Evolutionary conservation across 2,888 invertebrate species (phyloP).

Genomic region (Amphipyra berbera): DNA sequence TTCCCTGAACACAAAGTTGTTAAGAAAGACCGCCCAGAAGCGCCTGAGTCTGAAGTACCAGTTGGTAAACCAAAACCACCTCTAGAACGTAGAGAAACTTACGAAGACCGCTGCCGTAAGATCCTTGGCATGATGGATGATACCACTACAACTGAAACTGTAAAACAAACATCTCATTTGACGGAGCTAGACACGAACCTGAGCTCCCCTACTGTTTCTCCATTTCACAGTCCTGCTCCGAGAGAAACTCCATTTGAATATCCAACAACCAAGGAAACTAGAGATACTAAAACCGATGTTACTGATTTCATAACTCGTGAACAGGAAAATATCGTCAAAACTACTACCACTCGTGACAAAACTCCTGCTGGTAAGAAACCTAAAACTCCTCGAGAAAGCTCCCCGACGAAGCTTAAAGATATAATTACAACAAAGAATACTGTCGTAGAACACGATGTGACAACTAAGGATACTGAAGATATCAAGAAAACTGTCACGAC

Average conservation of each 20-base stretch:
- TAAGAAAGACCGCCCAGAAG: slow-evolving; percentile 72
- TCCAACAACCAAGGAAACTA: slow-evolving; percentile 49
- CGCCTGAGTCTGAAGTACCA: slow-evolving; percentile 62
- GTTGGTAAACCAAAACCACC: slow-evolving; percentile 88
- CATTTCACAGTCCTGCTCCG: slow-evolving; percentile 72
- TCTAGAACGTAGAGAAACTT: slow-evolving; percentile 92
- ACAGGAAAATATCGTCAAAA: slow-evolving; percentile 63
- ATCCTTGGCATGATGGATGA: slow-evolving; percentile 91
- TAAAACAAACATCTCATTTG: slow-evolving; percentile 40
- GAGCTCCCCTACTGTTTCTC: slow-evolving; percentile 75
- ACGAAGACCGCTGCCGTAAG: slow-evolving; percentile 92
- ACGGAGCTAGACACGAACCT: slow-evolving; percentile 62
- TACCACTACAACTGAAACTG: slow-evolving; percentile 63
- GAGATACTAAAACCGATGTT: slow-evolving; percentile 55
- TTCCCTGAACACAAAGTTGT: slow-evolving; percentile 67
- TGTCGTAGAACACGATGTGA: slow-evolving; percentile 26
- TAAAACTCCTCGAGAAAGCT: slow-evolving; percentile 63
- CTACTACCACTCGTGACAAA: slow-evolving; percentile 35
- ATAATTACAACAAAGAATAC: slow-evolving; percentile 59
- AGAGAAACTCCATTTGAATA: slow-evolving; percentile 64
- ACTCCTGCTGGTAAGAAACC: slow-evolving; percentile 40
- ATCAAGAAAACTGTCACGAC: slow-evolving; percentile 28
- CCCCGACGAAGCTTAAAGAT: slow-evolving; percentile 73
- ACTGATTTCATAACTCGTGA: slow-evolving; percentile 70
- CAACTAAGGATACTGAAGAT: slow-evolving; percentile 29